These are phyloP conservation scores for Denticeps clupeoides DNA, from an alignment of 2,797 vertebrate genomes.

Conservation along the genomic window DNA sequence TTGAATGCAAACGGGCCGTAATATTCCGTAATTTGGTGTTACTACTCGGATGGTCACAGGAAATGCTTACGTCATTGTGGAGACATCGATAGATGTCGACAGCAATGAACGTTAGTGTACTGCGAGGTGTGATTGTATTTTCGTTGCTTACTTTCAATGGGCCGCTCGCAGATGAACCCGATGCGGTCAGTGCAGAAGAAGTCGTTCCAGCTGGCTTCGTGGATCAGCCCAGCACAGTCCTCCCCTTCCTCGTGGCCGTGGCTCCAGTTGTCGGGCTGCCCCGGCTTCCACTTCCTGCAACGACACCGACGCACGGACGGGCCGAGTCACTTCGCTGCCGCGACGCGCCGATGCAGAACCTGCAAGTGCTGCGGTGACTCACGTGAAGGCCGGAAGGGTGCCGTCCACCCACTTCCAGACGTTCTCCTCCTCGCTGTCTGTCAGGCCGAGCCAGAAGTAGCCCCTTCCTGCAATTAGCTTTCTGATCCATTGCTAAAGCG, in stretches of 20 bases:
- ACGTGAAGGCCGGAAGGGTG: slow-evolving; percentile 71
- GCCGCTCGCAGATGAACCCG: slow-evolving; percentile 85
- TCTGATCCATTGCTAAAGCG: slow-evolving; percentile 75
- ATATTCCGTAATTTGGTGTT: too few relatives aligned
- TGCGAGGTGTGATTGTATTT: too few relatives aligned
- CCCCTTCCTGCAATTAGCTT: slow-evolving; percentile 67
- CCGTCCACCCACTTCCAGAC: slow-evolving; percentile 93
- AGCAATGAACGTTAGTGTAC: too few relatives aligned
- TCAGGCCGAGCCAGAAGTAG: slow-evolving; percentile 90
- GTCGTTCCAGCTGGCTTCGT: slow-evolving; percentile 86
- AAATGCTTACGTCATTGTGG: too few relatives aligned
- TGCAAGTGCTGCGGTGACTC: too few relatives aligned
- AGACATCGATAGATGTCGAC: too few relatives aligned
- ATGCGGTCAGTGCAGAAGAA: slow-evolving; percentile 87
- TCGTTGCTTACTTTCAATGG: slow-evolving; percentile 60
- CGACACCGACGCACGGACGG: not conserved
- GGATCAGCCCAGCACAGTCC: slow-evolving; percentile 86
- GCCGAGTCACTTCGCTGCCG: too few relatives aligned
- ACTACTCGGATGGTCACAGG: too few relatives aligned
- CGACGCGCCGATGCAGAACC: too few relatives aligned
- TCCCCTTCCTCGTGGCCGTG: slow-evolving; percentile 76
- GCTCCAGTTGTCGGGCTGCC: slow-evolving; percentile 95
- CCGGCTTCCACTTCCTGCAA: slow-evolving; percentile 84
- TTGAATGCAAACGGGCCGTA: not conserved
- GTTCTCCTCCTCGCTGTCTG: slow-evolving; percentile 70